Percentiles rank a stretch among this genome's conserved stretches.
Conservation (phyloP, 2,797 vertebrate species). For the Semaprochilodus insignis region DNA sequence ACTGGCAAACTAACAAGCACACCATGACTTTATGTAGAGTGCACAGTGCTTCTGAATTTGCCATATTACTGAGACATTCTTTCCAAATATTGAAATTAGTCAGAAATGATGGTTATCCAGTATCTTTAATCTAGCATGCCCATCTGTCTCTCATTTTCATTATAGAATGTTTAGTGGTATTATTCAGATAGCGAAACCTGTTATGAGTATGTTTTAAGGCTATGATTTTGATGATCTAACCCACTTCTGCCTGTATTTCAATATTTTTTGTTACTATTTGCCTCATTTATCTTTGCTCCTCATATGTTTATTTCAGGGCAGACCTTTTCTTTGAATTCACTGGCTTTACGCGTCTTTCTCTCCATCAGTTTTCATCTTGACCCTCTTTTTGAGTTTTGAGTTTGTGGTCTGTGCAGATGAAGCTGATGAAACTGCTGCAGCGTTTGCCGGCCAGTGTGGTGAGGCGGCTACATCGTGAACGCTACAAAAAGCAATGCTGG, state of each 20-base stretch:
- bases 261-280: no score
- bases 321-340: neutral
- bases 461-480: constrained; percentile 91
- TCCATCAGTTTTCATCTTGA: no score
- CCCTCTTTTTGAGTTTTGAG: neutral
- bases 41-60: neutral
- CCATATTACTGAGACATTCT: neutral
- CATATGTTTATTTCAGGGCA: neutral
- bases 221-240: neutral
- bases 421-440: constrained; percentile 95
- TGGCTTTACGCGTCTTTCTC: neutral
- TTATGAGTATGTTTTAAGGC: neutral
- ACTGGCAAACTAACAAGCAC: neutral
- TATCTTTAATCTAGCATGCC: no score
- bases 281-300: neutral
- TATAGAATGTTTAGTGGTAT: no score
- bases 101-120: neutral
- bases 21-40: neutral
- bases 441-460: constrained; percentile 90
- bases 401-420: constrained; percentile 77
- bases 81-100: neutral
- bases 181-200: neutral
- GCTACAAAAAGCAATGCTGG: constrained; percentile 89
- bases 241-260: neutral
- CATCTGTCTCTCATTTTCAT: neutral